Base-by-base conservation (phyloP, 1,140 invertebrate genomes). In the Drosophila persimilis region DNA sequence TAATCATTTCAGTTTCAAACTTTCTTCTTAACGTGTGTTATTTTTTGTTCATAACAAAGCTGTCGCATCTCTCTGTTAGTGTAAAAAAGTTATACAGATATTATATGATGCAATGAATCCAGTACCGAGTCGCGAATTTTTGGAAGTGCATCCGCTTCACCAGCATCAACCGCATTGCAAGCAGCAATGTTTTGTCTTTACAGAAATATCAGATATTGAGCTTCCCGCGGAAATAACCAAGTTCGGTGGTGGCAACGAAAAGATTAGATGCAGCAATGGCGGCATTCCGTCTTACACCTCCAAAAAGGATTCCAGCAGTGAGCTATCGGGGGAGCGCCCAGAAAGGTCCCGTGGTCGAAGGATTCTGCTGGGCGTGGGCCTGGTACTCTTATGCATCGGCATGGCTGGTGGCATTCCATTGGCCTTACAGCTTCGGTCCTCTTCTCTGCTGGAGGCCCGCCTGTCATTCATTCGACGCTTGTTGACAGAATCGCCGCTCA, bases 401-500 rank as follows among this genome's bases (percentile, higher is more conserved):
- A 90, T 91, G 88, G 90, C 90, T 2, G 90, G 90, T 0, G 93
- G 93, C 3, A 86, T 94, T 35, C 93, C 93, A 0, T 69, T 94
- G 31, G 93, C 93, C 1, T 73, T 94, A 13, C 93, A 94, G 67
- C 77, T 94, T 24, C 90, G 93, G 31, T 93, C 93, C 52, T 94
- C 93, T 3, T 93, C 93, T 55, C 78, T 94, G 46, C 66, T 94
- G 15, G 93, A 94, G 76, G 93, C 93, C 0, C 91, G 93, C 8
- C 80, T 94, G 20, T 91, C 93, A 45, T 94, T 94, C n/a, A 93
- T 94, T 11, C 88, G 92, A 15, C 92, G 93, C 52, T 92, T 94
- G 73, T 74, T 94, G 13, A 92, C 92, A 13, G 93, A 94, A 73
- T 92, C 93, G 13, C 93, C 93, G 3, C 74, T 94, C 6, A 92